Conservation (phyloP, 1,140 invertebrate species). For the Melitaea cinxia region DNA sequence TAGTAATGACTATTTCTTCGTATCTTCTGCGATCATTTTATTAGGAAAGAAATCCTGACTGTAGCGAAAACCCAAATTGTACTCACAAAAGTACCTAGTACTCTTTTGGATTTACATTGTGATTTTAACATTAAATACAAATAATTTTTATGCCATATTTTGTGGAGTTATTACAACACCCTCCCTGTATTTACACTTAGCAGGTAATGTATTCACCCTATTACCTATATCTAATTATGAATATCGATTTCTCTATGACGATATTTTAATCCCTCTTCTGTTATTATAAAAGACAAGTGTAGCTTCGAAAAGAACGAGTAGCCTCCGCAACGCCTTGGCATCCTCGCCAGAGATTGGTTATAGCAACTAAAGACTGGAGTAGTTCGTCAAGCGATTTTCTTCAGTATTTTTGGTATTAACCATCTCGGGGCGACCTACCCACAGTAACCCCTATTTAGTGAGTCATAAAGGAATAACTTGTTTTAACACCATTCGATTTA, state of each 20-base stretch:
- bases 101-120: neutral
- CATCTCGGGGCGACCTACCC: slow-evolving; percentile 61
- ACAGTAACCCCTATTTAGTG: slow-evolving; percentile 55
- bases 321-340: slow-evolving; percentile 72
- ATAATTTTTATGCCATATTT: too few species aligned
- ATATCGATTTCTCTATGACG: slow-evolving; percentile 73
- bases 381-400: slow-evolving; percentile 82
- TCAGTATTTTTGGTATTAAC: slow-evolving; percentile 80
- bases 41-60: too few species aligned
- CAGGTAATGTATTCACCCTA: slow-evolving; percentile 61
- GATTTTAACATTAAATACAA: neutral
- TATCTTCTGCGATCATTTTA: too few species aligned
- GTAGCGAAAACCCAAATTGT: too few species aligned
- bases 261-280: slow-evolving; percentile 53
- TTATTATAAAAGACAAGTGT: slow-evolving; percentile 67
- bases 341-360: slow-evolving; percentile 70
- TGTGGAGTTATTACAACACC: slow-evolving; percentile 6
- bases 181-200: slow-evolving; percentile 44
- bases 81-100: too few species aligned
- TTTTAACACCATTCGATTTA: slow-evolving; percentile 25
- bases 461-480: slow-evolving; percentile 41
- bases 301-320: slow-evolving; percentile 60
- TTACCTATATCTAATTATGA: slow-evolving; percentile 77
- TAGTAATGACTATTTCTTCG: too few species aligned
- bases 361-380: slow-evolving; percentile 79